Conservation (phyloP, 2,888 invertebrate species). For the Volucella inflata region DNA sequence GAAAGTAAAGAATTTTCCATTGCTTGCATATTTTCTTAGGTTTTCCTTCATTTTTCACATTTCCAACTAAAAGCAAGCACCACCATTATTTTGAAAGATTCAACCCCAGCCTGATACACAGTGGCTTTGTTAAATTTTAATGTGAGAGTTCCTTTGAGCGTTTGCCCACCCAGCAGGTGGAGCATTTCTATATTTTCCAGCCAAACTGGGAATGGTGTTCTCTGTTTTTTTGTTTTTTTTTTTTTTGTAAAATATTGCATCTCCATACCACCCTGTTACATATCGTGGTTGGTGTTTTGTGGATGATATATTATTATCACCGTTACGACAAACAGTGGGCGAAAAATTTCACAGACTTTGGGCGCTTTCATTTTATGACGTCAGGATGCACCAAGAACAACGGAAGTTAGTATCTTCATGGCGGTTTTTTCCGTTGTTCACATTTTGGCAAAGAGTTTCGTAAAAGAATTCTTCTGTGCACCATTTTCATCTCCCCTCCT, state of each 20-base stretch:
- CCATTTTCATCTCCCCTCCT: background rate
- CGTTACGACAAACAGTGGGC: conserved; percentile 60
- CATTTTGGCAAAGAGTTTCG: conserved; percentile 13
- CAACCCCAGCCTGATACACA: background rate
- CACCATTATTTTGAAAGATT: background rate
- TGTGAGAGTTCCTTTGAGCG: conserved; percentile 12
- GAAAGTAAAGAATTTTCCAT: conserved; percentile 29
- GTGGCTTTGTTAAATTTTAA: conserved; percentile 45
- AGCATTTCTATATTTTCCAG: conserved; percentile 14
- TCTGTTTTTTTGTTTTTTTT: background rate
- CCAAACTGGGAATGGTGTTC: background rate
- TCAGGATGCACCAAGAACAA: conserved; percentile 33
- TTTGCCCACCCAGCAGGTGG: background rate
- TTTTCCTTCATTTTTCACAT: background rate
- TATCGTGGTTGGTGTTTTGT: conserved; percentile 29
- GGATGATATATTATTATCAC: conserved; percentile 67
- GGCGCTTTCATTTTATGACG: conserved; percentile 58
- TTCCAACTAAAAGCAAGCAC: background rate
- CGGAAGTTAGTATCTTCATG: conserved; percentile 39
- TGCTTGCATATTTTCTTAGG: conserved; percentile 38
- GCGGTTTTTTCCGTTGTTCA: background rate
- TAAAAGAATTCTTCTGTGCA: conserved; percentile 41
- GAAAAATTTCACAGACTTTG: conserved; percentile 41
- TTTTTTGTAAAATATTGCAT: background rate
- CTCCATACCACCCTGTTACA: background rate